Evolutionary conservation across 2,113 vertebrate species (phyloP), one percentile per base, ranked within the genome.

Genomic region (Silurus glanis): DNA sequence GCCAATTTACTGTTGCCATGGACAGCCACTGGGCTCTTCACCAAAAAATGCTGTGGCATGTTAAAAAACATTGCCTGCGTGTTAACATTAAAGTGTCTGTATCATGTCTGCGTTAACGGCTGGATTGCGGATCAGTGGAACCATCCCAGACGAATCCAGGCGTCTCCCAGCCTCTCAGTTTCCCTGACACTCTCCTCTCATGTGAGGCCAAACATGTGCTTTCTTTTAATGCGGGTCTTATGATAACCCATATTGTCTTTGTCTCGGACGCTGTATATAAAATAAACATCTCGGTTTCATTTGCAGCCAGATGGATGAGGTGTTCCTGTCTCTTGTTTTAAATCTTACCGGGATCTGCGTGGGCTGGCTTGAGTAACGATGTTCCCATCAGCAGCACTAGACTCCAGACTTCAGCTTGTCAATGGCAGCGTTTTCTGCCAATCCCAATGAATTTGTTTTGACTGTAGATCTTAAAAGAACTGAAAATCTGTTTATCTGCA

Each of bases 151-250:
- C 89, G 75, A 53, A 28, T 53, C 47, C 71, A 59, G 84, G 88
- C 79, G 87, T 86, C 83, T 88, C 88, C 82, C 87, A 75, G 88
- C 80, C 69, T 83, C 87, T 84, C 81, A 51, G 76, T 87, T 84
- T 86, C 74, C 85, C 83, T 92, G 91, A 92, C 90, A 87, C 87
- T 80, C 62, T 83, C 87, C 88, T 93, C 87, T 92, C 91, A 92
- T 91, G 90, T 90, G 64, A 86, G 67, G 91, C 92, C 94, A 94
- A 92, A 92, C 93, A 93, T 93, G 88, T 93, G 93, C 94, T 93
- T 94, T 89, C 76, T 69, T 87, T 93, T 93, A 91, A 88, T 66
- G 66, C 80, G 78, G 82, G 83, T 90, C 88, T 89, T 85, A 87
- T 88, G 92, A 92, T 91, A 89, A 89, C 71, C 85, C 90, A 85